Evolutionary conservation across 2,113 vertebrate species (phyloP), one percentile per base, ranked within the genome.

Genomic region (Psilopsiagon aurifrons): DNA sequence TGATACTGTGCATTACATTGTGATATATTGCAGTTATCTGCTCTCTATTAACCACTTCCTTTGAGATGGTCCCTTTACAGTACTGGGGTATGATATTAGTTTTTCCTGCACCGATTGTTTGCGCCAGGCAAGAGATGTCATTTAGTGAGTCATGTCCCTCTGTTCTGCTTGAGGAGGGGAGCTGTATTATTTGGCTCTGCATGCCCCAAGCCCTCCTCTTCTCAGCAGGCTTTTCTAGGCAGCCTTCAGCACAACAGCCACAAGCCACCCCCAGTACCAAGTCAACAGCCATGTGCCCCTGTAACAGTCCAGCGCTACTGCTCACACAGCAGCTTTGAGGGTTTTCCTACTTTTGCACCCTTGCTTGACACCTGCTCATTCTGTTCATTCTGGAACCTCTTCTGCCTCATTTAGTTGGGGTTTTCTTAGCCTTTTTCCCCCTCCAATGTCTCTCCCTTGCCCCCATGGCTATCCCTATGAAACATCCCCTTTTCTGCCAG

Each of bases 251-350:
- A 0, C 75, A 81, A 25, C 54, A 69, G 79, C 43, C 78, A 52
- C 60, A 62, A 69, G 60, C 35, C 35, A 35, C n/a, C 57, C 60
- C 59, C 11, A 44, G 46, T 64, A 81, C 52, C 57, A 57, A 25
- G 43, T 28, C 4, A 2, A 28, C 2, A 1, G 14, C 80, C 39
- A n/a, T 1, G 1, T 66, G 57, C 27, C 80, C 64, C 60, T 10
- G 8, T 3, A 4, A 23, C 62, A 49, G 12, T n/a, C 69, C 18
- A 17, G 37, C 47, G 39, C 17, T 0, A 0, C 29, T 33, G 22
- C 60, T 47, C 63, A 17, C 17, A 7, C 0, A 0, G 4, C 70
- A 71, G 14, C 24, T 59, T 2, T 1, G 51, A 39, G 8, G 0
- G 3, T 24, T 31, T 54, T 52, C 6, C 16, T 19, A 12, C 6